Base-by-base conservation (phyloP, 1,140 invertebrate species). In the Dolichoris vasculosae region DNA sequence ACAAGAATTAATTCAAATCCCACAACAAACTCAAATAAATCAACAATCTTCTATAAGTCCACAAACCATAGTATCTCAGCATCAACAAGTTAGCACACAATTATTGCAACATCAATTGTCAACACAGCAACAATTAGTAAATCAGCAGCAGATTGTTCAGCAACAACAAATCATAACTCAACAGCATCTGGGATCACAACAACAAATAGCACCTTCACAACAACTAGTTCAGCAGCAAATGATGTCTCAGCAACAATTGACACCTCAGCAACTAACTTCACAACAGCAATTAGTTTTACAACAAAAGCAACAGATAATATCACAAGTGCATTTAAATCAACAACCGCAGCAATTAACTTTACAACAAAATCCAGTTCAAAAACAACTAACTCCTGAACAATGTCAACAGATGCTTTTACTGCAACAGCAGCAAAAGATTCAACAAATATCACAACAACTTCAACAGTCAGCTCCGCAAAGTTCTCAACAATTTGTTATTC, bases 401-500 rank as follows among this genome's bases (percentile, higher is more conserved):
- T 90, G 91, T 9, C 93, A 92, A 69, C 90, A 93, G 71, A 87
- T 92, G n/a, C 85, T 92, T n/a, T 80, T 93, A 0, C 79, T 92
- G 9, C 90, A 90, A 73, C 91, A 92, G 20, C 92, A 93, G 43
- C 91, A 93, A 67, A 93, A 93, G 59, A 93, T 93, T 77, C 93
- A 94, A 83, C 92, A 94, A 82, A 94, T 92, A 13, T 93, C 92
- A 0, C 93, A 94, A 67, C 93, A 94, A 69, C 64, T 93, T 8
- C 94, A 94, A 86, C 92, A 94, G 84, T 93, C 93, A 23, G 91
- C 90, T 0, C 92, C 92, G 59, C 89, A 94, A 90, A 92, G 91
- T 81, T 93, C 94, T 11, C 94, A 94, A 82, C 94, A 95, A 86
- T 94, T 95, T 69, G 93, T 94, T 55, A 93, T 94, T 85, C 91